phyloP scores from a whole-genome alignment of 2,797 vertebrate genomes.

The Heteromormyrus szaboi region DNA sequence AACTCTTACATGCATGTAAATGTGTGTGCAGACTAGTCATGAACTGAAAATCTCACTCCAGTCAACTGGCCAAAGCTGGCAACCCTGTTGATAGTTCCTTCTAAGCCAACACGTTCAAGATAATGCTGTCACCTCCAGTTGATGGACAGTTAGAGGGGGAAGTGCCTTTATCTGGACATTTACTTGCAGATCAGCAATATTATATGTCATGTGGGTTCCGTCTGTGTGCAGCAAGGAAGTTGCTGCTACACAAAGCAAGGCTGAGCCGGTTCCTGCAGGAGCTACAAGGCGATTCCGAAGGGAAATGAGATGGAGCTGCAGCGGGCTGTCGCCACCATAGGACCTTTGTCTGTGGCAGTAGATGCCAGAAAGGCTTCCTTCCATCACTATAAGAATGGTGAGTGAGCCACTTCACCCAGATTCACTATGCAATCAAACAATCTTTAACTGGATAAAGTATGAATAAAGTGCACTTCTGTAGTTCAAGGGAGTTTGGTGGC shows the following conservation, averaged over 20 bases:
- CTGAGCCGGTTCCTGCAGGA: constrained; percentile 52
- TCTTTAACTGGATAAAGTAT: neutral
- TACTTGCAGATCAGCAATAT: neutral
- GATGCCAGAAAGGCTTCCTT: constrained; percentile 56
- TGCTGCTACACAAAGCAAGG: constrained; percentile 54
- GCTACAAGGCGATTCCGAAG: constrained; percentile 39
- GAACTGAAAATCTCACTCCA: too few relatives aligned
- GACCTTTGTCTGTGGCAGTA: constrained; percentile 58
- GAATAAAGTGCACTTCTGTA: neutral
- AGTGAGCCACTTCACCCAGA: constrained; percentile 8
- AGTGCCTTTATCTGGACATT: neutral
- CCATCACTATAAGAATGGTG: constrained; percentile 62
- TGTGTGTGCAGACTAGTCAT: too few relatives aligned
- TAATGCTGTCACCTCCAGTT: neutral
- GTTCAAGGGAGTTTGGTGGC: neutral
- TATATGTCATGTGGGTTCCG: neutral
- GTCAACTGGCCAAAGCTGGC: too few relatives aligned
- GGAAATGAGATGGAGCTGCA: constrained; percentile 54
- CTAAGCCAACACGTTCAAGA: neutral
- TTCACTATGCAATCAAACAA: neutral
- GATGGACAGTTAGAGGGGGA: neutral
- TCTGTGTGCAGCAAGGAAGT: constrained; percentile 16
- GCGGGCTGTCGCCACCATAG: constrained; percentile 48
- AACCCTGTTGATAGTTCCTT: neutral
- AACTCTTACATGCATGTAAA: too few relatives aligned